Conservation (phyloP, 2,888 invertebrate species). For the Ligdia adustata region DNA sequence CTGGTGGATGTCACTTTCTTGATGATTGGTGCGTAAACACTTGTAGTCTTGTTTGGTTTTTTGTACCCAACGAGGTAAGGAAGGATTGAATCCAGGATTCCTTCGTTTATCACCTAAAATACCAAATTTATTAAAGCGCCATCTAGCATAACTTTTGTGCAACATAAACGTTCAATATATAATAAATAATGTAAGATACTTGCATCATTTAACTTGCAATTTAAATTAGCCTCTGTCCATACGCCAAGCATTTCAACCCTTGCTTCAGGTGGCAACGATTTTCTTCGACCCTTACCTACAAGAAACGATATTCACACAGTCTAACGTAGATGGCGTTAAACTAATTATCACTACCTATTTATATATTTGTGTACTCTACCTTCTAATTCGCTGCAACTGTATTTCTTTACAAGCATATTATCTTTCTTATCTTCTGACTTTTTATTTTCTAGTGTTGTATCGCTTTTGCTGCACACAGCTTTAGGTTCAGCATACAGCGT, state of each 20-base stretch:
- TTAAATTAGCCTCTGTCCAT: conserved; percentile 78
- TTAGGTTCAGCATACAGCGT: conserved; percentile 61
- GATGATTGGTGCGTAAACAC: conserved; percentile 80
- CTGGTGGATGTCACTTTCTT: conserved; percentile 70
- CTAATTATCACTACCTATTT: not conserved
- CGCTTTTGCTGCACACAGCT: conserved; percentile 67
- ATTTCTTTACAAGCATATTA: conserved; percentile 65
- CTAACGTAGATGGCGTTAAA: conserved; percentile 40
- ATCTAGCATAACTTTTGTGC: conserved; percentile 42
- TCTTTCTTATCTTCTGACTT: conserved; percentile 49
- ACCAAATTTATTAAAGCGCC: conserved; percentile 47
- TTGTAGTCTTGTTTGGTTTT: conserved; percentile 80
- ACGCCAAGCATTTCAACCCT: conserved; percentile 76
- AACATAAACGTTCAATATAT: not conserved
- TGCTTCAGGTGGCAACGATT: conserved; percentile 60
- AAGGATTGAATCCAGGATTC: conserved; percentile 91
- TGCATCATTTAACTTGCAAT: conserved; percentile 80
- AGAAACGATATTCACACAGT: conserved; percentile 11
- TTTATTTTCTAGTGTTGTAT: conserved; percentile 60
- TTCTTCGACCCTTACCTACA: conserved; percentile 55
- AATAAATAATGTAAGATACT: conserved; percentile 33
- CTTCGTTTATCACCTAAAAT: conserved; percentile 90
- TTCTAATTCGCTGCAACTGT: conserved; percentile 73
- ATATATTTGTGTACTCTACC: conserved; percentile 43
- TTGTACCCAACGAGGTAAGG: conserved; percentile 87